Percentiles rank a stretch among this genome's conserved stretches.
Conservation (phyloP, 2,113 vertebrate genomes). For the Sula dactylatra region DNA sequence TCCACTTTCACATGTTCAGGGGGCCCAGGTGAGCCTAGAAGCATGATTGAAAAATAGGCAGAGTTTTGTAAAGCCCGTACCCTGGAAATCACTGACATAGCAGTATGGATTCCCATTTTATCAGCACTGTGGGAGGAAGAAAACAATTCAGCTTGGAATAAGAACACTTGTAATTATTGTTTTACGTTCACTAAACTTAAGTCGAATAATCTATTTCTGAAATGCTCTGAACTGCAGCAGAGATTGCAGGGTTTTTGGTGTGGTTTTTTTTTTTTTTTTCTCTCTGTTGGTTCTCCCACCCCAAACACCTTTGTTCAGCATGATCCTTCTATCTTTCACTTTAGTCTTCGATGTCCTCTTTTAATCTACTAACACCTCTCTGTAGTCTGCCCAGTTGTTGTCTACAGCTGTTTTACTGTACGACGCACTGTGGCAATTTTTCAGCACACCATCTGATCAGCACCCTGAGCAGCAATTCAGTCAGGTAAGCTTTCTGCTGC, state of each 20-base stretch:
- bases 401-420: not conserved
- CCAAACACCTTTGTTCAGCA: not conserved
- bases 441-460: not conserved
- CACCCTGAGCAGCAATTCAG: not conserved
- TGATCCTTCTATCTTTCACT: not conserved
- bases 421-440: not conserved
- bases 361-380: not conserved
- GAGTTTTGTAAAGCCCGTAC: not conserved
- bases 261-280: too few species aligned
- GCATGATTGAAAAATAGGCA: not conserved
- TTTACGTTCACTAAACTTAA: not conserved
- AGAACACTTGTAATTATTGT: not conserved
- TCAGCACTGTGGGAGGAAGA: not conserved
- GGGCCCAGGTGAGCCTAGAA: slow-evolving; percentile 88
- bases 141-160: not conserved
- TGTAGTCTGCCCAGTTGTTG: not conserved
- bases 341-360: not conserved
- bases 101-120: not conserved
- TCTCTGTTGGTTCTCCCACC: too few species aligned
- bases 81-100: not conserved
- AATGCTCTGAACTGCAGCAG: not conserved
- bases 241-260: not conserved
- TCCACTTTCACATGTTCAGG: slow-evolving; percentile 86
- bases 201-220: not conserved
- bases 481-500: not conserved